A percentile compares a stretch with the other conserved stretches of the same genome.
Evolutionary conservation across 1,140 invertebrate genomes (phyloP).

Genomic region (Phocides pigmalion): DNA sequence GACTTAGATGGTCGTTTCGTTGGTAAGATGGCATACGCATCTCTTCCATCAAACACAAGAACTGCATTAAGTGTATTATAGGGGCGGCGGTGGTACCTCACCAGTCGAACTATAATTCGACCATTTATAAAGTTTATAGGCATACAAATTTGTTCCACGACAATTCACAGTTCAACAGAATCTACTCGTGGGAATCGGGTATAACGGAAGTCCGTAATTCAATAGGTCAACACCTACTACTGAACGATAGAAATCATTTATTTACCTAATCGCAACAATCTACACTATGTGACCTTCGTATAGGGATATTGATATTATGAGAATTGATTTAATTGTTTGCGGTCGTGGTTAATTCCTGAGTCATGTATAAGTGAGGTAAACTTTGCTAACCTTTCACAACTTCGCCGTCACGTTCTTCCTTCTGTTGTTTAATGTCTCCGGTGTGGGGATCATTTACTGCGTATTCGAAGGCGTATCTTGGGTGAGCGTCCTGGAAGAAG

Average conservation of each 20-base stretch:
- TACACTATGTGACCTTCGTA: conserved; percentile 15
- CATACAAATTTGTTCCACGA: no score
- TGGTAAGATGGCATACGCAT: no score
- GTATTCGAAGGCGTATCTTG: conserved; percentile 89
- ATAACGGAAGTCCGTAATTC: conserved; percentile 4
- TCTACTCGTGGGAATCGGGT: no score
- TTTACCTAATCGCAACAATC: conserved; percentile 15
- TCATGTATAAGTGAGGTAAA: conserved; percentile 20
- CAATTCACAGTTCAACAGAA: no score
- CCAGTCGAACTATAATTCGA: no score
- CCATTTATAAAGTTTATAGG: no score
- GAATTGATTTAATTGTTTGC: conserved; percentile 19
- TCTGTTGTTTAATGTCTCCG: conserved; percentile 88
- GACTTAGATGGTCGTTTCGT: no score
- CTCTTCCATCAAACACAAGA: no score
- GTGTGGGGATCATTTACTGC: conserved; percentile 89
- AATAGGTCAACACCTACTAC: conserved; percentile 6
- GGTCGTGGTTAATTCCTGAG: conserved; percentile 5
- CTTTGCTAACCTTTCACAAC: conserved; percentile 83
- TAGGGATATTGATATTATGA: conserved; percentile 13
- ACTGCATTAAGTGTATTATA: no score
- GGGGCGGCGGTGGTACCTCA: no score
- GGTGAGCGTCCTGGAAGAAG: conserved; percentile 85
- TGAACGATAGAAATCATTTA: neutral
- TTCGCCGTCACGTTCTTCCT: conserved; percentile 87